A percentile compares a stretch with the other conserved stretches of the same genome.
These are phyloP conservation scores for Picathartes gymnocephalus DNA, from an alignment of 2,113 vertebrate genomes.

Conservation along the genomic window DNA sequence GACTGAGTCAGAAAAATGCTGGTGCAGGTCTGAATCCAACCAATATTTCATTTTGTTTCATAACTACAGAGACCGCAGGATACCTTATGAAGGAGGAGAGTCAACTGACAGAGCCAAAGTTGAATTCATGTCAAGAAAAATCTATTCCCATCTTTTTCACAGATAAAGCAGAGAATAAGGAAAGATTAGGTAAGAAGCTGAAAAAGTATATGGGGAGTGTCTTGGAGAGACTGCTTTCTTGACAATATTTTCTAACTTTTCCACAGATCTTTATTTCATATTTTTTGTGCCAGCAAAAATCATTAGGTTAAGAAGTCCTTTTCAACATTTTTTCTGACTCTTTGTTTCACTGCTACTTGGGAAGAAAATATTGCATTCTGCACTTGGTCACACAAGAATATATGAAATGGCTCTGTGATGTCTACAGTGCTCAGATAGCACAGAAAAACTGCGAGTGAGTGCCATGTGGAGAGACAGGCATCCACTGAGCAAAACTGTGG, in stretches of 20 bases:
- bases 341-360: not conserved
- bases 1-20: not conserved
- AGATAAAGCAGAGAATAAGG: not conserved
- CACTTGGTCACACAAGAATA: not conserved
- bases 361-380: not conserved
- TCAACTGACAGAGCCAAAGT: not conserved
- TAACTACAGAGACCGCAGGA: not conserved
- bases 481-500: not conserved
- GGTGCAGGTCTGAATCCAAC: not conserved
- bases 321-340: not conserved
- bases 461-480: not conserved
- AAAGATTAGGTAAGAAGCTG: not conserved
- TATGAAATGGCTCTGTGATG: not conserved
- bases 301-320: not conserved
- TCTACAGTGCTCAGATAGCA: not conserved
- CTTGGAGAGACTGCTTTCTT: not conserved
- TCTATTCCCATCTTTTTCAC: not conserved
- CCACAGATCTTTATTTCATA: not conserved
- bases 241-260: not conserved
- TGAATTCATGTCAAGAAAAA: not conserved
- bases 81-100: not conserved
- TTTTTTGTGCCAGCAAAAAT: not conserved
- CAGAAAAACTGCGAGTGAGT: accelerated
- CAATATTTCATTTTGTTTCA: not conserved
- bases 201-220: not conserved